These are phyloP conservation scores for Phalacrocorax brasilianus DNA, from an alignment of 2,113 vertebrate genomes.

Conservation along the genomic window DNA sequence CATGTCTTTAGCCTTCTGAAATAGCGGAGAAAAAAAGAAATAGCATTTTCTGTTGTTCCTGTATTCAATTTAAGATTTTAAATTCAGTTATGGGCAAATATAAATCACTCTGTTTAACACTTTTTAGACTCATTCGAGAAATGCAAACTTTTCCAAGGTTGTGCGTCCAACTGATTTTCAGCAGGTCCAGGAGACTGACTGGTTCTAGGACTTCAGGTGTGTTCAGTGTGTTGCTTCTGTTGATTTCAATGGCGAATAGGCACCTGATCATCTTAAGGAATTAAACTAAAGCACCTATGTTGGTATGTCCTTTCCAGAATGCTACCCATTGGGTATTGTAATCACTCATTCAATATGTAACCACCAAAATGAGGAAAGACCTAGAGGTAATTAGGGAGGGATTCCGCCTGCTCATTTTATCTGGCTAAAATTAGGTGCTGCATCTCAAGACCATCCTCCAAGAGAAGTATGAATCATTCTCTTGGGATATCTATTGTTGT, in stretches of 20 bases:
- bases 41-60: neutral
- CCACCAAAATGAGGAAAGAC: neutral
- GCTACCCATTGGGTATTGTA: neutral
- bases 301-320: neutral
- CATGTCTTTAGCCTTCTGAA: neutral
- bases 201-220: neutral
- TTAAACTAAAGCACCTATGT: neutral
- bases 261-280: neutral
- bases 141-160: neutral
- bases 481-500: neutral
- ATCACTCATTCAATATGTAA: neutral
- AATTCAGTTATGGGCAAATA: neutral
- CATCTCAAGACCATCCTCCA: neutral
- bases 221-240: rapidly evolving
- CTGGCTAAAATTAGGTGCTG: neutral
- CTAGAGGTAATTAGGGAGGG: neutral
- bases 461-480: neutral
- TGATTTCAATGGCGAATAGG: neutral
- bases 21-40: neutral
- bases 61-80: neutral
- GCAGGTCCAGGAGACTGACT: neutral
- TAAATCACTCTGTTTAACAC: neutral
- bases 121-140: neutral
- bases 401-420: neutral
- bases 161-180: neutral